phyloP scores from a whole-genome alignment of 2,113 vertebrate species.

The Petromus typicus region DNA sequence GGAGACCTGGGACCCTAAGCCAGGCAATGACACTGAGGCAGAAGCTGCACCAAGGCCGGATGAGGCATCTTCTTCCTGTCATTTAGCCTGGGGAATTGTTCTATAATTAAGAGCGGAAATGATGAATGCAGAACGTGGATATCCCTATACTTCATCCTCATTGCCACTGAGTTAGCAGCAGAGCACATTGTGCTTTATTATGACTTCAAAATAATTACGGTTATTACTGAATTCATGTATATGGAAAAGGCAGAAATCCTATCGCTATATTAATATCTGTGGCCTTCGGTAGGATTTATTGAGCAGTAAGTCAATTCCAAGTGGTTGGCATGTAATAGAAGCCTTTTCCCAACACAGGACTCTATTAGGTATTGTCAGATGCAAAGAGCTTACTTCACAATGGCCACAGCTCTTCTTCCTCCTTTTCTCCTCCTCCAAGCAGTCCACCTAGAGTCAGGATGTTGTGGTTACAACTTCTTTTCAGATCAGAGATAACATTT shows the following conservation, averaged over 20 bases:
- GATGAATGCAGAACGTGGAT: slow-evolving; percentile 35
- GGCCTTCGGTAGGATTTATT: slow-evolving; percentile 74
- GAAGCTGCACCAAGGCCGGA: accelerated
- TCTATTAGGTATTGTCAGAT: background rate
- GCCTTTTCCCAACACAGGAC: background rate
- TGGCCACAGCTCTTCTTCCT: background rate
- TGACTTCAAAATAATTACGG: slow-evolving; percentile 88
- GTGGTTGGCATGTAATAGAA: slow-evolving; percentile 62
- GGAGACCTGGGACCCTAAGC: background rate
- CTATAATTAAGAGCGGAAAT: background rate
- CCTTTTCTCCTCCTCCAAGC: slow-evolving; percentile 46
- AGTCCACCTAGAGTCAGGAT: slow-evolving; percentile 29
- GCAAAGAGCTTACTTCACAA: background rate
- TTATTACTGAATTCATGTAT: slow-evolving; percentile 86
- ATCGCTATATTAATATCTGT: slow-evolving; percentile 83
- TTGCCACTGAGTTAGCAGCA: slow-evolving; percentile 83
- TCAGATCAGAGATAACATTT: background rate
- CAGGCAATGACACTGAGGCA: background rate
- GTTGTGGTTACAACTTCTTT: background rate
- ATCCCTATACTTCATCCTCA: slow-evolving; percentile 84
- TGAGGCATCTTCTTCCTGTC: background rate
- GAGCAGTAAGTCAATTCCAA: slow-evolving; percentile 77
- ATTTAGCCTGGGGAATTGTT: background rate
- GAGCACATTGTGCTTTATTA: slow-evolving; percentile 86
- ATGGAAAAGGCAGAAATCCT: slow-evolving; percentile 85